Evolutionary conservation across 2,888 invertebrate genomes (phyloP).

Genomic region (Macaria notata): DNA sequence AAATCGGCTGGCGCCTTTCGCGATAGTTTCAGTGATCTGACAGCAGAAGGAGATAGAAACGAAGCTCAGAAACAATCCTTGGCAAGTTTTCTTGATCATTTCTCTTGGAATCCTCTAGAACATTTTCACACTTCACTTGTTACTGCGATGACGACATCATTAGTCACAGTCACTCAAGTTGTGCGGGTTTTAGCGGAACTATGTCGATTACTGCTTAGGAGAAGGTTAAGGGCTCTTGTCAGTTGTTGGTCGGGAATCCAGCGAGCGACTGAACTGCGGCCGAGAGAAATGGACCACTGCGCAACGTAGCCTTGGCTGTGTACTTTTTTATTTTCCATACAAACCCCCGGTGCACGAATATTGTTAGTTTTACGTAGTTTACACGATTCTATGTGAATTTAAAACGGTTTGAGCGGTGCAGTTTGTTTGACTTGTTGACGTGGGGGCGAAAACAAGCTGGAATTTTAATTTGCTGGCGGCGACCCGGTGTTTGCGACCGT

Average conservation of each 20-base stretch:
- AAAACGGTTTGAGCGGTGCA: slow-evolving; percentile 40
- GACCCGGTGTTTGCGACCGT: background rate
- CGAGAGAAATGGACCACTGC: slow-evolving; percentile 62
- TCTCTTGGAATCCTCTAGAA: slow-evolving; percentile 21
- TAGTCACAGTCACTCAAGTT: slow-evolving; percentile 31
- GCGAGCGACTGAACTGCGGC: slow-evolving; percentile 59
- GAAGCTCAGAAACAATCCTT: slow-evolving; percentile 74
- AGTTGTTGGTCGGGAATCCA: slow-evolving; percentile 35
- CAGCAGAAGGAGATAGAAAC: slow-evolving; percentile 77
- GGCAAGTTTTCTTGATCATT: slow-evolving; percentile 75
- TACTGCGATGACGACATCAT: slow-evolving; percentile 37
- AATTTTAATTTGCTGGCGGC: slow-evolving; percentile 1
- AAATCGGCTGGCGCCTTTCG: slow-evolving; percentile 74
- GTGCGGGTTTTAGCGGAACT: slow-evolving; percentile 35
- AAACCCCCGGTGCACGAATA: slow-evolving; percentile 48
- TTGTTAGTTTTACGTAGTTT: slow-evolving; percentile 42
- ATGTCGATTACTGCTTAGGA: slow-evolving; percentile 47
- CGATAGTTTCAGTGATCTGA: slow-evolving; percentile 75
- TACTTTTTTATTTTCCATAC: slow-evolving; percentile 55
- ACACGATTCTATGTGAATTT: slow-evolving; percentile 32
- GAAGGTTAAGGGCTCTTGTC: slow-evolving; percentile 68
- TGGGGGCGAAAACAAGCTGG: background rate
- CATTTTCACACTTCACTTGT: slow-evolving; percentile 37
- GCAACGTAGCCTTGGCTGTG: slow-evolving; percentile 60
- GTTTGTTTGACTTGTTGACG: slow-evolving; percentile 20